Percentiles rank a stretch among this genome's conserved stretches.
These are phyloP conservation scores for Glomeris maerens DNA, from an alignment of 1,140 invertebrate species.

Conservation along the genomic window DNA sequence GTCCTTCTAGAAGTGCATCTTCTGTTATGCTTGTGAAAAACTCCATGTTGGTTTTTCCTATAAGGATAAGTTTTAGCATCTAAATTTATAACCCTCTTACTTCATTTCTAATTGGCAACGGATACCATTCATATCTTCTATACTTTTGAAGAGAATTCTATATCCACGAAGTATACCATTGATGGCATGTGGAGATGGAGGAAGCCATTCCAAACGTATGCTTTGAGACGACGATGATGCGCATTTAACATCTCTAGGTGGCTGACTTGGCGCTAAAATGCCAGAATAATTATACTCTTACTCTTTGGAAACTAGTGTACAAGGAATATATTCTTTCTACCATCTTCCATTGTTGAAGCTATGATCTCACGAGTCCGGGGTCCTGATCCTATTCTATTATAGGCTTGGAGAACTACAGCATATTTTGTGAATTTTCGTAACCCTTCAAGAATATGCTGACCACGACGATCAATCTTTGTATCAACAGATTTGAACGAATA, in stretches of 20 bases:
- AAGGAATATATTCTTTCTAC: slow-evolving; percentile 40
- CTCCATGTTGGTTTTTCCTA: background rate
- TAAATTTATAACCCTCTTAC: slow-evolving; percentile 11
- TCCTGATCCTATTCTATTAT: slow-evolving; percentile 84
- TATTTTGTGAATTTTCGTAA: slow-evolving; percentile 69
- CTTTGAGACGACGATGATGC: slow-evolving; percentile 29
- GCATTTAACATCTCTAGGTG: slow-evolving; percentile 31
- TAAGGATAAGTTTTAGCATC: background rate
- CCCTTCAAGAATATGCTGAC: slow-evolving; percentile 27
- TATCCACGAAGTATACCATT: slow-evolving; percentile 45
- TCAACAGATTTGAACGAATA: slow-evolving; percentile 22
- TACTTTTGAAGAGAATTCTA: slow-evolving; percentile 33
- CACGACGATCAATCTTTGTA: slow-evolving; percentile 16
- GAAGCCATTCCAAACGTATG: slow-evolving; percentile 26
- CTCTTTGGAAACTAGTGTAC: background rate
- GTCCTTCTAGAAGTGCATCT: background rate
- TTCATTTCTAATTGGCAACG: background rate
- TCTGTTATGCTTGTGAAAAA: background rate
- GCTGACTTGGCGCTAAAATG: slow-evolving; percentile 34
- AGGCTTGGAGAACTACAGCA: slow-evolving; percentile 87
- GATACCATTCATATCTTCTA: slow-evolving; percentile 14
- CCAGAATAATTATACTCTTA: background rate
- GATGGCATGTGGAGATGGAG: slow-evolving; percentile 35
- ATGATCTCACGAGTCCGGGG: slow-evolving; percentile 78
- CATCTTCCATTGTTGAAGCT: slow-evolving; percentile 89